A percentile compares a stretch with the other conserved stretches of the same genome.
Conservation (phyloP, 2,797 vertebrate species). For the Serranus cabrilla region DNA sequence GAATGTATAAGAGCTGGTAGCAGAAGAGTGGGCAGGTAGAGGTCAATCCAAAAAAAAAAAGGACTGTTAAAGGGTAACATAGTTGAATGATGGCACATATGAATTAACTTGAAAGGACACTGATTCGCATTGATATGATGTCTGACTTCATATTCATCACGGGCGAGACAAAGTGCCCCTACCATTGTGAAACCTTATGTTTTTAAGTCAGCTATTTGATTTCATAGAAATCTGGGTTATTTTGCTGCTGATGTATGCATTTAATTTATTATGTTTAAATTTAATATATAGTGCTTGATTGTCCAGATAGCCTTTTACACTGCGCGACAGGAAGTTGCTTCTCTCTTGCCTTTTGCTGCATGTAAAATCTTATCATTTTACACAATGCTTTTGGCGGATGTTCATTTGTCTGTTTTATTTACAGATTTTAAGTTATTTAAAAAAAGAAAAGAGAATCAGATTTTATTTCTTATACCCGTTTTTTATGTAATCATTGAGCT, state of each 20-base stretch:
- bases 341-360: constrained; percentile 31
- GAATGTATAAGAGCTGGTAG: constrained; percentile 93
- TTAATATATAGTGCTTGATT: constrained; percentile 33
- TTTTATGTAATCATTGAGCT: constrained; percentile 63
- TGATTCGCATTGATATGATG: constrained; percentile 49
- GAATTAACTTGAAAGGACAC: constrained; percentile 41
- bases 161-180: constrained; percentile 34
- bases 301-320: constrained; percentile 49
- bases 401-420: constrained; percentile 52
- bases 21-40: constrained; percentile 39
- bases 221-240: constrained; percentile 30
- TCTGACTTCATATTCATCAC: constrained; percentile 50
- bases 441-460: constrained; percentile 13
- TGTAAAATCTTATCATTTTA: constrained; percentile 38
- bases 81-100: constrained; percentile 32
- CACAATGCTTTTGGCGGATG: constrained; percentile 30
- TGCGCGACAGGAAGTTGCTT: constrained; percentile 42
- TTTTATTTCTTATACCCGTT: constrained; percentile 49
- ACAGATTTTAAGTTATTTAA: constrained; percentile 42
- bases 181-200: constrained; percentile 21
- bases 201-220: constrained; percentile 31
- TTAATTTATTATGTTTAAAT: constrained; percentile 41
- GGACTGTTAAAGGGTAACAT: constrained; percentile 37
- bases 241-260: constrained; percentile 54
- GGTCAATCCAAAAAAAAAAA: constrained; percentile 31